Conservation (phyloP, 2,113 vertebrate species). For the Tinamus guttatus region DNA sequence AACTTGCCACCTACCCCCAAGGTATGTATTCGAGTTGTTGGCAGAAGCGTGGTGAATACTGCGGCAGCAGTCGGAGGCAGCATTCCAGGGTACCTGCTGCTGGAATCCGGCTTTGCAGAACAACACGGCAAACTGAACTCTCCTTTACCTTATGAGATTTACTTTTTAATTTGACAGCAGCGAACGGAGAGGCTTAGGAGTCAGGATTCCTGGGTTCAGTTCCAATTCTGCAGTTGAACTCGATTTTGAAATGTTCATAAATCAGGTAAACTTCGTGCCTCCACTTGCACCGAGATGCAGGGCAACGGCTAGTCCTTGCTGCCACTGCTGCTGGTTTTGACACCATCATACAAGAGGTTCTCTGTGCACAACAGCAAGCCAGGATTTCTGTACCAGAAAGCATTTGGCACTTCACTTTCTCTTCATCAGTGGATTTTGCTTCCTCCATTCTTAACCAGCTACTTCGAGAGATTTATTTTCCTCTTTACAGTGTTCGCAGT, state of each 20-base stretch:
- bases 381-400: neutral
- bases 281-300: neutral
- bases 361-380: accelerated
- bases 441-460: constrained; percentile 1
- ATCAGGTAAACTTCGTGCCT: neutral
- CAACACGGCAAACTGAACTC: neutral
- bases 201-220: neutral
- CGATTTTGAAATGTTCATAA: neutral
- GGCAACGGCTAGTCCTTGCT: neutral
- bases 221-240: neutral
- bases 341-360: neutral
- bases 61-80: neutral
- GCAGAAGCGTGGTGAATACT: neutral
- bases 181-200: neutral
- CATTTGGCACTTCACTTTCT: neutral
- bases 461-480: constrained; percentile 11
- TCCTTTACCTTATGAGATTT: neutral
- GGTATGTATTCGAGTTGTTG: neutral
- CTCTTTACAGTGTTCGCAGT: neutral
- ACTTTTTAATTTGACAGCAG: neutral
- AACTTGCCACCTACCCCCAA: neutral
- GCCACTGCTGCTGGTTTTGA: neutral
- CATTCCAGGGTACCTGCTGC: neutral
- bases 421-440: neutral
- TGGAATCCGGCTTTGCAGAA: neutral